Conservation (phyloP, 2,797 vertebrate species). For the Phalanger gymnotis region DNA sequence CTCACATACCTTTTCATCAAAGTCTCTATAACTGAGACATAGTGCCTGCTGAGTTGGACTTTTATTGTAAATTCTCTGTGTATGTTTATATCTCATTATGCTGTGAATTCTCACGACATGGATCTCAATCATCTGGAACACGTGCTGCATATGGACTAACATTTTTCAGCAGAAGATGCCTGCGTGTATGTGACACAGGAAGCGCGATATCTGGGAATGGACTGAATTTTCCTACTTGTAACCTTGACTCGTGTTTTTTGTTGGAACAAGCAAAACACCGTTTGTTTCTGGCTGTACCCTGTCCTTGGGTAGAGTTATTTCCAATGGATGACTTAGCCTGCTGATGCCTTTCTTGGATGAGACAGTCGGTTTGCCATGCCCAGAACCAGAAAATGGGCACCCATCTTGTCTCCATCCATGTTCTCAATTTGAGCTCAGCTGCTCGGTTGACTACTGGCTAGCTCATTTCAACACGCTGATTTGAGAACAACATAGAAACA, state of each 20-base stretch:
- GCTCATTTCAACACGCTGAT: conserved; percentile 6
- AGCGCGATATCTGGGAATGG: not conserved
- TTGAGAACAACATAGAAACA: not conserved
- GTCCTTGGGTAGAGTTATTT: conserved; percentile 20
- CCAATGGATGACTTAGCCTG: conserved; percentile 21
- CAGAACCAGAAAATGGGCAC: not conserved
- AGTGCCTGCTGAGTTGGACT: conserved; percentile 41
- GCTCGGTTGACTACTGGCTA: not conserved
- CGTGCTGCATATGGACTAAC: not conserved
- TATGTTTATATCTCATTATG: conserved; percentile 45
- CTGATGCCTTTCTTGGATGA: not conserved
- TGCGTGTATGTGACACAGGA: not conserved
- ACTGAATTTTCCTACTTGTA: not conserved
- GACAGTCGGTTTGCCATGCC: not conserved
- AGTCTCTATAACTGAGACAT: conserved; percentile 28
- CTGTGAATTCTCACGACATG: conserved; percentile 47
- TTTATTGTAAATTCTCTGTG: conserved; percentile 65
- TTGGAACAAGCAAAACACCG: not conserved
- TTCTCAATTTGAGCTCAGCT: not conserved
- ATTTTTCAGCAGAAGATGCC: not conserved
- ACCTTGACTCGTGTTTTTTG: conserved; percentile 9
- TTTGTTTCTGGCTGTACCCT: not conserved
- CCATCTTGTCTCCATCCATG: not conserved
- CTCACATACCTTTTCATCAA: conserved; percentile 16
- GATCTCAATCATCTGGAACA: conserved; percentile 28